Base-by-base conservation (phyloP, 2,797 vertebrate genomes). In the Coregonus sp. region DNA sequence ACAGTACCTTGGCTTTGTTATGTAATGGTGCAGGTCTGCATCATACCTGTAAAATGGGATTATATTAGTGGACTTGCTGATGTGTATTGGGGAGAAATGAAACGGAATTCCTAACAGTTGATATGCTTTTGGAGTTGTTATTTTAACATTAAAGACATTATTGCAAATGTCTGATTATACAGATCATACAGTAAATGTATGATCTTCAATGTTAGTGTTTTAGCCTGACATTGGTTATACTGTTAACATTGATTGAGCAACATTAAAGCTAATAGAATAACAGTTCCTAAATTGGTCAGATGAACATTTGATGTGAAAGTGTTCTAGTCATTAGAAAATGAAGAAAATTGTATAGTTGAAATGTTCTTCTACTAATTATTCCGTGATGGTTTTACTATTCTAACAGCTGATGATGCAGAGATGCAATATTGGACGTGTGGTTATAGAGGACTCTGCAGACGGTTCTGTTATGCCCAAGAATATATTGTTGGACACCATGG, bases 381-480 rank as follows among this genome's bases (percentile, higher is more conserved):
- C 31, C 66, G 25, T 56, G 31, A 35, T 35, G 1, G 35, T 37
- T 54, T 29, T 76, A 54, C 67, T 47, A 59, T 75, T 61, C 56
- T 65, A 7, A 66, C 74, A 94, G 92, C 86, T 31, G 78, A 88
- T 47, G 89, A 93, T 70, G 79, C 82, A 33, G 90, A 89, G 31
- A 78, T 78, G 73, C 89, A 91, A 73, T 91, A 92, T 61, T 85
- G 89, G 91, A 91, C 86, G 2, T 93, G 94, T 74, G 92, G 92
- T 59, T 90, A 89, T 83, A 92, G 89, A 89, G 92, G 93, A 91
- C 91, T 90, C 89, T 95, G 94, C 90, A 91, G 87, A 72, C 89
- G 89, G 85, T 92, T 92, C 90, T 95, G 94, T 80, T 90, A 93
- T 83, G 81, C 92, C 72, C 92, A 94, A 37, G 92, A 95, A 87